Conservation (phyloP, 2,113 vertebrate genomes). For the Myrmecobius fasciatus region DNA sequence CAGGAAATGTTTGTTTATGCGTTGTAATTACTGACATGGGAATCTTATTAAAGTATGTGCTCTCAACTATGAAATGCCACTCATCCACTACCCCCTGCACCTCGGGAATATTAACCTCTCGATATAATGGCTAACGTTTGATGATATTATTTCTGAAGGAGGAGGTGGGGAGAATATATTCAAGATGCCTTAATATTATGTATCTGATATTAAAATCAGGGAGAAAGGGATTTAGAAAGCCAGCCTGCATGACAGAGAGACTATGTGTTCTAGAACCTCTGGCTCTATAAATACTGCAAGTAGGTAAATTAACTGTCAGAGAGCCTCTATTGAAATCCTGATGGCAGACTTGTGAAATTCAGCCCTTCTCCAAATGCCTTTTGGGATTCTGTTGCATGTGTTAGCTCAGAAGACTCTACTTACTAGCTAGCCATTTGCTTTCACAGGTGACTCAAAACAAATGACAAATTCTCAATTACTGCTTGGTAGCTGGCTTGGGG, state of each 20-base stretch:
- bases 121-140: neutral
- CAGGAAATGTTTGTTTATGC: neutral
- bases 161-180: neutral
- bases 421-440: neutral
- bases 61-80: neutral
- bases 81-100: neutral
- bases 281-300: neutral
- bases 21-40: neutral
- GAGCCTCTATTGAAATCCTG: neutral
- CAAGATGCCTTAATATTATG: neutral
- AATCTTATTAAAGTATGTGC: neutral
- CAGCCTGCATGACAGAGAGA: neutral
- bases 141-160: neutral
- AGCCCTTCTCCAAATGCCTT: neutral
- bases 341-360: conserved; percentile 1
- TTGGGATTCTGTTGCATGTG: neutral
- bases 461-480: neutral
- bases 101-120: neutral
- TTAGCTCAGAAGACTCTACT: neutral
- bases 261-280: neutral
- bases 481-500: neutral
- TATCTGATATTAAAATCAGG: neutral
- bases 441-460: neutral
- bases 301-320: neutral
- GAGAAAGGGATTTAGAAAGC: neutral